Conservation (phyloP, 2,797 vertebrate species). For the Myripristis jacobus region DNA sequence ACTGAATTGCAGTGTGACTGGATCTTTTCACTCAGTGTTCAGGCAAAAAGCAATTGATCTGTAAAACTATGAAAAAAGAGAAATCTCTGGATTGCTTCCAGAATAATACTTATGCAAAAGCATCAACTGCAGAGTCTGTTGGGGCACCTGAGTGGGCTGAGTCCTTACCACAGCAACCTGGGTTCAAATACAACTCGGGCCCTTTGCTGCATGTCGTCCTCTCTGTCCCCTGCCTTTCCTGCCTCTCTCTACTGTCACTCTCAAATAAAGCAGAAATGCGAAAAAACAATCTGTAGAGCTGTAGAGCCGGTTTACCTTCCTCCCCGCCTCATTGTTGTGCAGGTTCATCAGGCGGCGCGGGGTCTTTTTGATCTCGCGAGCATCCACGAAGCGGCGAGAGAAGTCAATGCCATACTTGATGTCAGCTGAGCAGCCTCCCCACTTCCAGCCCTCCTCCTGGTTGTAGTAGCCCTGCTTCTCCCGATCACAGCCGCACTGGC, state of each 20-base stretch:
- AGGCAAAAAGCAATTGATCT: no score
- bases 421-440: constrained; percentile 98
- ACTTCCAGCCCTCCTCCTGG: constrained; percentile 99
- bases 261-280: no score
- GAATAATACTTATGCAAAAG: neutral
- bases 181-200: no score
- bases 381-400: constrained; percentile 97
- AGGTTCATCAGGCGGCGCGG: constrained; percentile 98
- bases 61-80: neutral
- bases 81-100: neutral
- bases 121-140: neutral
- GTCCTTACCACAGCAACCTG: no score
- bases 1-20: no score
- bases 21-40: no score
- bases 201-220: no score
- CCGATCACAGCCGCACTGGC: constrained; percentile 97
- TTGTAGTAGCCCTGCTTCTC: constrained; percentile 99
- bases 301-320: constrained; percentile 89
- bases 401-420: constrained; percentile 99
- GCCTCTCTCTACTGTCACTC: no score
- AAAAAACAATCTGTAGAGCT: no score
- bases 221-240: no score
- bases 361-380: constrained; percentile 98
- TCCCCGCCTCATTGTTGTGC: constrained; percentile 98
- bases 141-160: no score